These are phyloP conservation scores for Mactra quadrangularis DNA, from an alignment of 1,140 invertebrate genomes.

Conservation along the genomic window DNA sequence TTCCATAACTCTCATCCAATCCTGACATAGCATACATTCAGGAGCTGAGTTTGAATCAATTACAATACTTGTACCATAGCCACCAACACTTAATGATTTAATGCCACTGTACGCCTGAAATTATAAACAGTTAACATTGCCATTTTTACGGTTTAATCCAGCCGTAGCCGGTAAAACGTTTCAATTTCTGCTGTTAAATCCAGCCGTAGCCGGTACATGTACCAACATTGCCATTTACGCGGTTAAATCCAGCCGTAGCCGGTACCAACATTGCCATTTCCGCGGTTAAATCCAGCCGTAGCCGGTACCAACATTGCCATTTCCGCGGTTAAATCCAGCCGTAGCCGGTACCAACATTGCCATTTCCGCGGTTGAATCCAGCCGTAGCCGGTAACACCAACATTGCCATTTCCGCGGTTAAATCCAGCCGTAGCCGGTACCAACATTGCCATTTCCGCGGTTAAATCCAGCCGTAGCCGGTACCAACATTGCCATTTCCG, in stretches of 20 bases:
- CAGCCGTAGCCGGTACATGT: background rate
- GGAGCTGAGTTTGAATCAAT: conserved; percentile 28
- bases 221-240: background rate
- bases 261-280: too few relatives aligned
- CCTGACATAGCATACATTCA: conserved; percentile 8
- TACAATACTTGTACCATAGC: conserved; percentile 1
- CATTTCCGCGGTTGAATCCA: too few relatives aligned
- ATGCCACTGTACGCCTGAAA: conserved; percentile 6
- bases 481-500: too few relatives aligned
- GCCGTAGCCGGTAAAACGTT: background rate
- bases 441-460: too few relatives aligned
- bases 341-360: background rate
- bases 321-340: too few relatives aligned
- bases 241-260: too few relatives aligned
- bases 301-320: too few relatives aligned
- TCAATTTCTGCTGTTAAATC: background rate
- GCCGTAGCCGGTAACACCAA: too few relatives aligned
- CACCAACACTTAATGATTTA: background rate
- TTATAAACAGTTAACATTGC: background rate
- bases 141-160: background rate
- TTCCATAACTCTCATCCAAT: conserved; percentile 38
- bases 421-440: too few relatives aligned
- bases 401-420: background rate
- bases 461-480: too few relatives aligned
- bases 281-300: too few relatives aligned